These are phyloP conservation scores for Serranus cabrilla DNA, from an alignment of 2,797 vertebrate genomes.

Conservation along the genomic window DNA sequence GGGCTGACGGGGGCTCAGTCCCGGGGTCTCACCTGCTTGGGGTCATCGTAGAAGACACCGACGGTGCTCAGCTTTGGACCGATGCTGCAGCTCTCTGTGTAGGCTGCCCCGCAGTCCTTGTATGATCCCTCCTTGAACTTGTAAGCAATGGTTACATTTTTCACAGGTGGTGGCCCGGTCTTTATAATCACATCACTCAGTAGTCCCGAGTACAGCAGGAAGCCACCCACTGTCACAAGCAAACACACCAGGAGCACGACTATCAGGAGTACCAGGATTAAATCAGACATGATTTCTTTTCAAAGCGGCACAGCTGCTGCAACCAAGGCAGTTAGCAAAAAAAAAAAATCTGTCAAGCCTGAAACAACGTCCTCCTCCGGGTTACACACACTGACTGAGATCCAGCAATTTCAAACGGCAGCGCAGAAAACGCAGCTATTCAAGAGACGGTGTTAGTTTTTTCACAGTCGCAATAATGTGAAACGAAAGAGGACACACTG, in stretches of 20 bases:
- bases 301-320: conserved; percentile 23
- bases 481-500: conserved; percentile 21
- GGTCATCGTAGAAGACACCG: conserved; percentile 94
- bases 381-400: conserved; percentile 15
- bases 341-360: conserved; percentile 23
- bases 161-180: conserved; percentile 91
- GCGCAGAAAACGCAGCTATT: neutral
- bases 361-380: conserved; percentile 42
- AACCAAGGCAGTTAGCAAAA: neutral
- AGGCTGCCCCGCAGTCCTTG: conserved; percentile 88
- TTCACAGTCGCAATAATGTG: neutral
- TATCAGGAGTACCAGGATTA: conserved; percentile 88
- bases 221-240: conserved; percentile 86
- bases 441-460: neutral
- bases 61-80: conserved; percentile 91
- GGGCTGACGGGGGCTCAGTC: neutral
- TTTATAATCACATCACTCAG: conserved; percentile 88
- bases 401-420: neutral
- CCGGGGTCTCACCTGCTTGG: conserved; percentile 82
- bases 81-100: conserved; percentile 92
- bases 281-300: conserved; percentile 86
- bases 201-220: conserved; percentile 92
- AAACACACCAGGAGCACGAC: conserved; percentile 84
- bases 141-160: conserved; percentile 91
- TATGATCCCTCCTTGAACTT: conserved; percentile 93